phyloP scores from a whole-genome alignment of 2,113 vertebrate genomes.

The Empidonax traillii region DNA sequence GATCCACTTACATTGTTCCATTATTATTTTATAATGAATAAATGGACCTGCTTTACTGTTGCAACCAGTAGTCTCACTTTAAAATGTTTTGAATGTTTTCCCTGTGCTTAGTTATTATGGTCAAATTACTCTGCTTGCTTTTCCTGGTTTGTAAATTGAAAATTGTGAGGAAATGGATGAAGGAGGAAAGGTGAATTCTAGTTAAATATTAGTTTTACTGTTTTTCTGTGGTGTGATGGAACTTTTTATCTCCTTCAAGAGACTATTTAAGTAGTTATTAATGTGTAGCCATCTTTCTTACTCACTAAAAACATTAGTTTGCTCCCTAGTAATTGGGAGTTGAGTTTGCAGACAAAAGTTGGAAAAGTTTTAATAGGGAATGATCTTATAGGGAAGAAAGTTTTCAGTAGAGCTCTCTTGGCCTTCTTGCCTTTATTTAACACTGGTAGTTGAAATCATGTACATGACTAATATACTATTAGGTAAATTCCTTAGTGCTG shows the following conservation, averaged over 20 bases:
- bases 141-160: not conserved
- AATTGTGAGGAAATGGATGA: not conserved
- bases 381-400: not conserved
- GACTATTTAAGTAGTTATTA: not conserved
- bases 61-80: not conserved
- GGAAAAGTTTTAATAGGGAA: not conserved
- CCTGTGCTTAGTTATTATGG: not conserved
- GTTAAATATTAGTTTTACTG: not conserved
- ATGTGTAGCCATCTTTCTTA: not conserved
- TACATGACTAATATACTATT: not conserved
- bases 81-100: not conserved
- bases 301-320: not conserved
- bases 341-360: not conserved
- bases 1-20: not conserved
- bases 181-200: not conserved
- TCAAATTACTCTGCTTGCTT: not conserved
- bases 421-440: not conserved
- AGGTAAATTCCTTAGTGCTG: not conserved
- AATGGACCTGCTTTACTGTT: not conserved
- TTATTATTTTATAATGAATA: not conserved
- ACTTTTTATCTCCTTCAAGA: not conserved
- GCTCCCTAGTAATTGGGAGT: not conserved
- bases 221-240: not conserved
- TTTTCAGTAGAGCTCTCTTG: not conserved
- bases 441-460: not conserved